A percentile compares a stretch with the other conserved stretches of the same genome.
Conservation (phyloP, 1,140 invertebrate species). For the Varroa destructor region DNA sequence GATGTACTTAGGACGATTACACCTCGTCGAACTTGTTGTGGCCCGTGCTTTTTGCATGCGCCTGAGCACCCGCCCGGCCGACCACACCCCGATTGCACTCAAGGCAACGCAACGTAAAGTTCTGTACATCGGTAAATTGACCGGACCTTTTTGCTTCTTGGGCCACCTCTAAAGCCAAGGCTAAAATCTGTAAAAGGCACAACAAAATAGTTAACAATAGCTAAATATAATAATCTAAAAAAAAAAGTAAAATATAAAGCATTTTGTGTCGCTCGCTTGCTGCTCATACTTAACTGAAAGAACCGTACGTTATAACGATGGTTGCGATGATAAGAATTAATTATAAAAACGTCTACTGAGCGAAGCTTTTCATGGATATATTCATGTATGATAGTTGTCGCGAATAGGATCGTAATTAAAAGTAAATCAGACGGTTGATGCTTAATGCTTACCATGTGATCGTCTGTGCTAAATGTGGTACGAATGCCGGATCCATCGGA, state of each 20-base stretch:
- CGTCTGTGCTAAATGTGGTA: background rate
- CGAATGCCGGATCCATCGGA: slow-evolving; percentile 36
- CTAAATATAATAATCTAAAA: too few species aligned
- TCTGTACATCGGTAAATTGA: slow-evolving; percentile 75
- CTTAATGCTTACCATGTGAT: too few species aligned
- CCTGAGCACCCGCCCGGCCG: slow-evolving; percentile 62
- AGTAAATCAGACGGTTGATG: too few species aligned
- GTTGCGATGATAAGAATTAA: too few species aligned
- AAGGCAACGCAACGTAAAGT: slow-evolving; percentile 67
- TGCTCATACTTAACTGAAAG: too few species aligned
- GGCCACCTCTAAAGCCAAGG: slow-evolving; percentile 66
- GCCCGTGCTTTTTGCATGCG: slow-evolving; percentile 67
- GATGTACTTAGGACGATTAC: background rate
- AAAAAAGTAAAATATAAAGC: too few species aligned
- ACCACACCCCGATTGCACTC: slow-evolving; percentile 57
- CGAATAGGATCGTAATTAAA: too few species aligned
- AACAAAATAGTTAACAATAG: background rate
- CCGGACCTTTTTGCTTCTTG: slow-evolving; percentile 68
- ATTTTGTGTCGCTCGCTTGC: too few species aligned
- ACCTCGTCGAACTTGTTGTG: slow-evolving; percentile 74
- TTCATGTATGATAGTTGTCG: too few species aligned
- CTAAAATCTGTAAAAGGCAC: slow-evolving; percentile 43
- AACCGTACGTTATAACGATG: too few species aligned
- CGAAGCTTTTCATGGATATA: too few species aligned
- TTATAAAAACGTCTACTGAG: too few species aligned